Conservation (phyloP, 2,888 invertebrate genomes). For the Ecliptopera silaceata region DNA sequence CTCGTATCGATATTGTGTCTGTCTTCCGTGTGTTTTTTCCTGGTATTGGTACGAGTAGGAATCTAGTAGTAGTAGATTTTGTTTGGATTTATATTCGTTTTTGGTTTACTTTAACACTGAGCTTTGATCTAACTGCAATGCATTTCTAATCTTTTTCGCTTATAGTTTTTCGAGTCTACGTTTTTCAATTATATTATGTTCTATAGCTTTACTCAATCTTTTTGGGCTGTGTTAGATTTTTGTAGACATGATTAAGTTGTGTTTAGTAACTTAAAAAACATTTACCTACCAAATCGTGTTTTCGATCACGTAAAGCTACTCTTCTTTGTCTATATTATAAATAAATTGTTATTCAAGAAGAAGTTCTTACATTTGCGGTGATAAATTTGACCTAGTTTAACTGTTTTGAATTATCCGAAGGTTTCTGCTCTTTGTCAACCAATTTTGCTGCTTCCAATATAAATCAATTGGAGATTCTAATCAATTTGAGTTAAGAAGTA, state of each 20-base stretch:
- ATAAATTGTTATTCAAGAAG: no score
- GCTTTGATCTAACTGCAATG: slow-evolving; percentile 11
- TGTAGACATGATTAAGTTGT: no score
- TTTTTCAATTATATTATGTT: neutral
- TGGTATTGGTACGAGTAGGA: slow-evolving; percentile 36
- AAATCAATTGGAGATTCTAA: slow-evolving; percentile 7
- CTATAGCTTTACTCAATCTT: neutral
- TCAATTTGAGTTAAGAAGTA: slow-evolving; percentile 6
- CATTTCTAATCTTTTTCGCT: slow-evolving; percentile 17
- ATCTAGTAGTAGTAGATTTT: slow-evolving; percentile 37
- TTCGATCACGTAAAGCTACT: no score
- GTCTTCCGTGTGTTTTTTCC: slow-evolving; percentile 35
- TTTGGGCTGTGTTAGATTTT: no score
- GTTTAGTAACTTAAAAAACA: no score
- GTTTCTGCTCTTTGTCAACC: slow-evolving; percentile 3
- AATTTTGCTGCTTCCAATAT: slow-evolving; percentile 4
- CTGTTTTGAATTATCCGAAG: slow-evolving; percentile 8
- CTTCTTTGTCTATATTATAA: no score
- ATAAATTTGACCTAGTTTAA: slow-evolving; percentile 7
- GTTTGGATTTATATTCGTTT: slow-evolving; percentile 11
- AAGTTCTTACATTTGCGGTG: slow-evolving; percentile 4
- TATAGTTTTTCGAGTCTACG: slow-evolving; percentile 1
- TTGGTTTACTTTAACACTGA: slow-evolving; percentile 5
- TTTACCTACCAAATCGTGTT: no score
- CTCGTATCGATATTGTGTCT: slow-evolving; percentile 36